Evolutionary conservation across 1,140 invertebrate species (phyloP).

Genomic region (Hyphantria cunea): DNA sequence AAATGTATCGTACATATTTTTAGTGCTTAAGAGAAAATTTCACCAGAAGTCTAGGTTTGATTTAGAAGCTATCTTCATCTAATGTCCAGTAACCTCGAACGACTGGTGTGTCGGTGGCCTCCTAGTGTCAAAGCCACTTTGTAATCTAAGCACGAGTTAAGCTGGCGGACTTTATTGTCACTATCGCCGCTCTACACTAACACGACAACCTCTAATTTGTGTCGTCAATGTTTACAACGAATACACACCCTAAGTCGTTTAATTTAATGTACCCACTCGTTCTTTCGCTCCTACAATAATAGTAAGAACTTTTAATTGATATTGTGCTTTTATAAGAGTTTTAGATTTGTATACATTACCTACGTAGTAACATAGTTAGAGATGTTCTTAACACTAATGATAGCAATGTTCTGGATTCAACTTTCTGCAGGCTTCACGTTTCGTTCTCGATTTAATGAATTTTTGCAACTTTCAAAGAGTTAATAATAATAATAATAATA

Average conservation of each 20-base stretch:
- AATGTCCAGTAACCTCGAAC: no score
- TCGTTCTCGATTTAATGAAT: no score
- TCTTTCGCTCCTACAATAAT: not conserved
- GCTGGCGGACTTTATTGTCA: constrained; percentile 16
- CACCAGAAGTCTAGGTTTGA: no score
- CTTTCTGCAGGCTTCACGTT: no score
- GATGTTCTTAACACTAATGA: no score
- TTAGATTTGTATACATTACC: not conserved
- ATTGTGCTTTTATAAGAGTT: not conserved
- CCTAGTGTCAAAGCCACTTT: constrained; percentile 6
- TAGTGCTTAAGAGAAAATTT: no score
- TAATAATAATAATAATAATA: no score
- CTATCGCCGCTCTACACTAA: constrained; percentile 2
- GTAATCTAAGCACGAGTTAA: constrained; percentile 12
- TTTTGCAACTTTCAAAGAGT: no score
- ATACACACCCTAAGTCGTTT: constrained; percentile 16
- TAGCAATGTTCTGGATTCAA: no score
- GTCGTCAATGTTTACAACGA: constrained; percentile 20
- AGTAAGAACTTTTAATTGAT: constrained; percentile 7
- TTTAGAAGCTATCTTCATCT: no score
- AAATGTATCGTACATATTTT: no score
- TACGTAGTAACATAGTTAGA: no score
- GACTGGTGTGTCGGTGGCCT: not conserved
- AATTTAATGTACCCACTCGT: constrained; percentile 15
- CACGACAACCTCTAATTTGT: constrained; percentile 17